Evolutionary conservation across 2,888 invertebrate species (phyloP), one percentile per base, ranked within the genome.

Genomic region (Callimorpha dominula): DNA sequence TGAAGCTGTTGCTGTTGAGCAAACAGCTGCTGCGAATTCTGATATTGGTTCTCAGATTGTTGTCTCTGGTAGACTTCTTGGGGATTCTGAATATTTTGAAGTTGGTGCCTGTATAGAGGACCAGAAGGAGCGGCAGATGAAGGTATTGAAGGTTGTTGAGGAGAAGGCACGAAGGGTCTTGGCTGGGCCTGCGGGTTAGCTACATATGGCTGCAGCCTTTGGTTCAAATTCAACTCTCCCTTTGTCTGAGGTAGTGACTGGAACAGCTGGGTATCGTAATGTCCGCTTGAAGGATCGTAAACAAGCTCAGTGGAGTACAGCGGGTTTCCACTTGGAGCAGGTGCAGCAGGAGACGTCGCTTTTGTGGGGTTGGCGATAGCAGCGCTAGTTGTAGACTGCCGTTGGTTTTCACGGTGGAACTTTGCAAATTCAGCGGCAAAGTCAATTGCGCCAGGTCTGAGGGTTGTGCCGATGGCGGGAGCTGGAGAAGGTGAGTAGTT

Each of bases 241-340:
- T 96, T 96, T 65, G 97, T 97, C 91, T 97, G 97, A 43, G 98
- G 98, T 70, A 98, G 92, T 31, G 97, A 96, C 91, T 98, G 98
- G 94, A 97, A 98, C 63, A 98, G 94, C 83, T 98, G 97, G 49
- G 97, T 97, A 87, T 98, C 97, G 95, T 98, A 98, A 85, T 97
- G 97, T 68, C 98, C 98, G 82, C 97, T 97, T 52, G 96, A 90
- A 40, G 98, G 98, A 90, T 98, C 98, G 90, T 96, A 98, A 0
- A 98, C 96, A 50, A 98, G 93, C 87, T 98, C 97, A 42, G 98
- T 97, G 68, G 97, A 97, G 91, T 98, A 98, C 72, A 98, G 96
- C 74, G 97, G 97, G 81, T 97, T 96, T 70, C 96, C 95, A 52
- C 96, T 95, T 0, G 94, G 93, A 63, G 96, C 91, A 46, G 92